A percentile compares a stretch with the other conserved stretches of the same genome.
Evolutionary conservation across 2,888 invertebrate species (phyloP).

Genomic region (Clunio marinus): DNA sequence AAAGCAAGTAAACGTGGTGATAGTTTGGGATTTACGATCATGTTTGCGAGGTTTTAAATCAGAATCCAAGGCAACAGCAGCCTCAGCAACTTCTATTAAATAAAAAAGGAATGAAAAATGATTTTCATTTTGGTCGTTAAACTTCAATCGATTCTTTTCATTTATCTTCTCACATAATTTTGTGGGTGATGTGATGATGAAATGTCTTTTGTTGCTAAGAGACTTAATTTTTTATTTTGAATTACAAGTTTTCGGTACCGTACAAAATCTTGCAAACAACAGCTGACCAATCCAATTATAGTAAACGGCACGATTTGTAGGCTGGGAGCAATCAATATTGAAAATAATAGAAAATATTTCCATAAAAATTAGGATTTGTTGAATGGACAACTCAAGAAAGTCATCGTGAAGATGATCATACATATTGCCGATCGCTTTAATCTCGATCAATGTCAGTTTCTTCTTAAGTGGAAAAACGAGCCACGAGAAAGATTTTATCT

Average conservation of each 20-base stretch:
- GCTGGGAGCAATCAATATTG: not conserved
- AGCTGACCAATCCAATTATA: not conserved
- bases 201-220: not conserved
- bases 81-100: not conserved
- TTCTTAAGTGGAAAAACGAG: no score
- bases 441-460: slow-evolving; percentile 13
- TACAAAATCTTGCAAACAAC: not conserved
- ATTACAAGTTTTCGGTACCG: not conserved
- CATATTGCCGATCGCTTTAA: slow-evolving; percentile 17
- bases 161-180: no score
- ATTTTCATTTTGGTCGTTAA: not conserved
- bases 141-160: not conserved
- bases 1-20: not conserved
- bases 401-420: slow-evolving; percentile 6
- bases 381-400: no score
- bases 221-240: not conserved
- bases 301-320: not conserved
- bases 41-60: no score
- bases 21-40: not conserved
- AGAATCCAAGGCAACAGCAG: no score
- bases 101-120: no score
- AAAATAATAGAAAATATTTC: not conserved
- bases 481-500: not conserved
- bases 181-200: not conserved
- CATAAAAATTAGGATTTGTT: not conserved